A percentile compares a stretch with the other conserved stretches of the same genome.
Evolutionary conservation across 2,113 vertebrate genomes (phyloP).

Genomic region (Ardeotis arabs): DNA sequence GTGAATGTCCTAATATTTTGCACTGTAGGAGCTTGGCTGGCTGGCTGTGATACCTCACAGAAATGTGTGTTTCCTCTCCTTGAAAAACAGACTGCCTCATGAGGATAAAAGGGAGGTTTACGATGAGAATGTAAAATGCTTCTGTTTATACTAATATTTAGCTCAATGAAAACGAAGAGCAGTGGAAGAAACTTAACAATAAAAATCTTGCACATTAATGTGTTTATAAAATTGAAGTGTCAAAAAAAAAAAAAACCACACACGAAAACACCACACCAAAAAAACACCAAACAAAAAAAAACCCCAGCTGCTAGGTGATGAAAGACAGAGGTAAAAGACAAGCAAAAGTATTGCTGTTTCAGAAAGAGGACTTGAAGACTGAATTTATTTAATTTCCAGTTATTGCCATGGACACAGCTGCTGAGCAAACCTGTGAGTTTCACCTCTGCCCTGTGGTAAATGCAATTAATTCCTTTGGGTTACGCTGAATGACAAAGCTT

Average conservation of each 20-base stretch:
- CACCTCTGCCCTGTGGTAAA: conserved; percentile 10
- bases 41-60: not conserved
- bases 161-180: not conserved
- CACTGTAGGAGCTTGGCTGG: not conserved
- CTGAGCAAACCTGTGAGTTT: not conserved
- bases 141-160: not conserved
- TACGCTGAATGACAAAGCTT: not conserved
- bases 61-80: not conserved
- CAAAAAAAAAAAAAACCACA: not conserved
- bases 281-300: no score
- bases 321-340: not conserved
- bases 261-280: no score
- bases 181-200: not conserved
- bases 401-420: conserved; percentile 4
- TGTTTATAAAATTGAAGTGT: not conserved
- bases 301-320: not conserved
- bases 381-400: not conserved
- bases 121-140: not conserved
- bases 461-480: not conserved
- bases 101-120: not conserved
- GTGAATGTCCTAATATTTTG: conserved; percentile 52
- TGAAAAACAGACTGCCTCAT: not conserved
- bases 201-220: not conserved
- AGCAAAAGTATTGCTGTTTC: not conserved
- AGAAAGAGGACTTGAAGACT: not conserved